Evolutionary conservation across 2,888 invertebrate genomes (phyloP).

Genomic region (Agonopterix subpropinquella): DNA sequence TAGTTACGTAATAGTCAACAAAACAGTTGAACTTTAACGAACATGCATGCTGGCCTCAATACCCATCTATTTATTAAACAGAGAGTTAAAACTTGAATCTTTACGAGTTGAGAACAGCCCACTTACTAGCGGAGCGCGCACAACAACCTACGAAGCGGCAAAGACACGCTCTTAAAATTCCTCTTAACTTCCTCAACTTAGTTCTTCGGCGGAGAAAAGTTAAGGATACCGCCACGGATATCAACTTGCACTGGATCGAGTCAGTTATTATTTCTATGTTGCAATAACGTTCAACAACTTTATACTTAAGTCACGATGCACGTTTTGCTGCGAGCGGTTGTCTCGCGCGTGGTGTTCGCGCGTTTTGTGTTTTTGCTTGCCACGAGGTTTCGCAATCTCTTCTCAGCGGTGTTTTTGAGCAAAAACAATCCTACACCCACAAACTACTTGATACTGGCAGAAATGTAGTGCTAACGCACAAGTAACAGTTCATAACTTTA

Average conservation of each 20-base stretch:
- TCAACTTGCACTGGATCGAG: constrained; percentile 6
- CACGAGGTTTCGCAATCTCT: too few species aligned
- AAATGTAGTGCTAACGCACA: too few species aligned
- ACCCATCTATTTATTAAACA: not conserved
- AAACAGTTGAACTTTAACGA: not conserved
- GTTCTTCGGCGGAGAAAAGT: constrained; percentile 21
- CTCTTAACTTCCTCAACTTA: constrained; percentile 29
- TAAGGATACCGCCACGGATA: constrained; percentile 11
- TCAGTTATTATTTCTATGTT: not conserved
- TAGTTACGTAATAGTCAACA: not conserved
- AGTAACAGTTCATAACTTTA: too few species aligned
- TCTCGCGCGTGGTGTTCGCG: too few species aligned
- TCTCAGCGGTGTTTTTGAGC: too few species aligned
- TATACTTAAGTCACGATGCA: too few species aligned
- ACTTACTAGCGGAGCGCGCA: not conserved
- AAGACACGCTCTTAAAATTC: constrained; percentile 35
- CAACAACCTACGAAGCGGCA: constrained; percentile 7
- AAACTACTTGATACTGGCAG: too few species aligned
- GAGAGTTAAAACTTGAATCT: not conserved
- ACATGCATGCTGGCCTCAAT: not conserved
- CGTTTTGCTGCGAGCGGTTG: too few species aligned
- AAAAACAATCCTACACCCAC: too few species aligned
- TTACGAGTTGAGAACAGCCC: not conserved
- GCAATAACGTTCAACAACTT: too few species aligned
- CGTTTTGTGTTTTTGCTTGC: too few species aligned